Evolutionary conservation across 2,888 invertebrate species (phyloP).

Genomic region (Leptinotarsa juncta): DNA sequence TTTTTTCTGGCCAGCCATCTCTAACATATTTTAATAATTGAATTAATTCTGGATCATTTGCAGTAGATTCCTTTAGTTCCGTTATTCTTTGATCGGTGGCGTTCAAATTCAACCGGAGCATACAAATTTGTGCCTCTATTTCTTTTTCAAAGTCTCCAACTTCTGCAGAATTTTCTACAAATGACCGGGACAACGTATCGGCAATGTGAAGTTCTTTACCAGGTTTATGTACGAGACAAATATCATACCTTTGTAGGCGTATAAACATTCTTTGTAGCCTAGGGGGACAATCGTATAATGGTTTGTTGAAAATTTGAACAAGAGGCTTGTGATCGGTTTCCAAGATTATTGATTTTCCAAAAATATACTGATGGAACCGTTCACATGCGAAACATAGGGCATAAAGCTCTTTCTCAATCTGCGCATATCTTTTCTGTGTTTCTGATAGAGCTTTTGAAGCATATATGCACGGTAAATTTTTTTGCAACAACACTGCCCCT

Average conservation of each 20-base stretch:
- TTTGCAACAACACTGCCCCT: too few species aligned
- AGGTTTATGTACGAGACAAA: background rate
- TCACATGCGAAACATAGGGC: background rate
- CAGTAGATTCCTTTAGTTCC: background rate
- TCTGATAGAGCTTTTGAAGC: too few species aligned
- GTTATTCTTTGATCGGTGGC: background rate
- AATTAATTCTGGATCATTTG: background rate
- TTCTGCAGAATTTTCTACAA: background rate
- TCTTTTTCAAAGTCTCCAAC: background rate
- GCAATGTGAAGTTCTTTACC: background rate
- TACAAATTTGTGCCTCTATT: background rate
- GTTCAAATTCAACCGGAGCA: background rate
- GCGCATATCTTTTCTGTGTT: background rate
- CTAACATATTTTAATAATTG: background rate
- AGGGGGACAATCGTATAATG: too few species aligned
- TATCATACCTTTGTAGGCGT: background rate
- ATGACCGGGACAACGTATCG: background rate
- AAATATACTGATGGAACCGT: background rate
- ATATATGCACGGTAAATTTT: too few species aligned
- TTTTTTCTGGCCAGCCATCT: slow-evolving; percentile 2
- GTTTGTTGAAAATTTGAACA: too few species aligned
- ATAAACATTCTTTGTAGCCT: background rate
- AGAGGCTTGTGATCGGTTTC: too few species aligned
- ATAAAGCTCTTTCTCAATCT: background rate
- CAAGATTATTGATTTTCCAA: too few species aligned